Evolutionary conservation across 2,888 invertebrate genomes (phyloP), one percentile per base, ranked within the genome.

Genomic region (Dusona sp.): DNA sequence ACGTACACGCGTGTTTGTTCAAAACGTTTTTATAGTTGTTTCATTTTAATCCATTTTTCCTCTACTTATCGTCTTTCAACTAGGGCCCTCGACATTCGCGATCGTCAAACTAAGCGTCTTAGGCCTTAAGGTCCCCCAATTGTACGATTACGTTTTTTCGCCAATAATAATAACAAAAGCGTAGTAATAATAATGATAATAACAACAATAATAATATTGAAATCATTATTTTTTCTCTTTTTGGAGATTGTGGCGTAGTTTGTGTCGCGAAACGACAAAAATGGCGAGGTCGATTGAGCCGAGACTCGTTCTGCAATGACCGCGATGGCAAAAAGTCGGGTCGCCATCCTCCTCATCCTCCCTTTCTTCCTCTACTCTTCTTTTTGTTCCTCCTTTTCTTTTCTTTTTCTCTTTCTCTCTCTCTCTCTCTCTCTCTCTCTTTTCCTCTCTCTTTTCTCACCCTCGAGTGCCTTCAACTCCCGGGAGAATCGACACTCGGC

Each of bases 361-460:
- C 25, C 61, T 82, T 72, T 68, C 68, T 79, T 77, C 79, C 38
- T 80, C 83, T 84, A 45, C 79, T 79, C 84, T 42, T 78, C 51
- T 79, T 80, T 51, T 81, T 51, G n/a, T 77, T 19, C 45, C 48
- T 64, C 68, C 61, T 51, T 45, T 67, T 80, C 57, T 77, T 82
- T 85, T 79, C 38, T 85, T 79, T 74, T 79, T 74, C 85, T 81
- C 64, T 80, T 79, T 48, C n/a, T 51, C 45, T 65, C 8, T 57
- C 7, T 70, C 61, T 70, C 57, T 70, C 61, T 61, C 64, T 83
- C 57, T 70, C 83, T 84, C 82, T 83, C 79, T 75, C 86, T 83
- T 72, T 80, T 83, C 79, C 83, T 87, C 87, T 81, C 83, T 75
- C 86, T 83, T 73, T 83, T 83, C 79, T 84, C 81, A 61, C 80